Evolutionary conservation across 2,888 invertebrate genomes (phyloP).

Genomic region (Melinaea marsaeus): DNA sequence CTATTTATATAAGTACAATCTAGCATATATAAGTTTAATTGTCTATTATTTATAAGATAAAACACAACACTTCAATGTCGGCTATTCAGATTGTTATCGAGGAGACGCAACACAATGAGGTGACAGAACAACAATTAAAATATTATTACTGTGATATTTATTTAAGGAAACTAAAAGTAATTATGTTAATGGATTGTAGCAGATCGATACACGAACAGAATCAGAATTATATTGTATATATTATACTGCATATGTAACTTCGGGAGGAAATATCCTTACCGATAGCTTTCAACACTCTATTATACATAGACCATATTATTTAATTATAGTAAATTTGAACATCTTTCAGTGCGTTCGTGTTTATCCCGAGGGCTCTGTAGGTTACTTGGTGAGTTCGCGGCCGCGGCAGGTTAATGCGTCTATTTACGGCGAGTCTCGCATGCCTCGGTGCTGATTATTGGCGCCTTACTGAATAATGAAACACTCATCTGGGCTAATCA

Average conservation of each 20-base stretch:
- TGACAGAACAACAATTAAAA: neutral
- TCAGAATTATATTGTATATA: too few species aligned
- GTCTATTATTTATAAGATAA: neutral
- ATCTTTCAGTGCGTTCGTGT: slow-evolving; percentile 37
- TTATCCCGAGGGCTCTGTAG: slow-evolving; percentile 52
- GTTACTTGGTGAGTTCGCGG: slow-evolving; percentile 54
- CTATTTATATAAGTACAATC: too few species aligned
- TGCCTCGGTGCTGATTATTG: slow-evolving; percentile 57
- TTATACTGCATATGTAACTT: too few species aligned
- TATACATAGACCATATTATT: too few species aligned
- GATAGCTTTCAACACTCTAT: too few species aligned
- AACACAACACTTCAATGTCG: slow-evolving; percentile 6
- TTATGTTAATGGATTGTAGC: too few species aligned
- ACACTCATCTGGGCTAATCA: slow-evolving; percentile 60
- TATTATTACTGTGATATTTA: neutral
- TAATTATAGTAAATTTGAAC: slow-evolving; percentile 39
- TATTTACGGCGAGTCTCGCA: slow-evolving; percentile 51
- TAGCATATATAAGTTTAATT: too few species aligned
- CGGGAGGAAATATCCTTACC: too few species aligned
- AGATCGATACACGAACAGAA: too few species aligned
- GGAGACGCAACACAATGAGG: slow-evolving; percentile 15
- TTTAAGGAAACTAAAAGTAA: neutral
- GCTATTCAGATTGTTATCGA: slow-evolving; percentile 18
- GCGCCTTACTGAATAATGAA: slow-evolving; percentile 64
- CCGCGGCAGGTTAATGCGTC: slow-evolving; percentile 45